Conservation (phyloP, 2,888 invertebrate species). For the Chymomyza fuscimana region DNA sequence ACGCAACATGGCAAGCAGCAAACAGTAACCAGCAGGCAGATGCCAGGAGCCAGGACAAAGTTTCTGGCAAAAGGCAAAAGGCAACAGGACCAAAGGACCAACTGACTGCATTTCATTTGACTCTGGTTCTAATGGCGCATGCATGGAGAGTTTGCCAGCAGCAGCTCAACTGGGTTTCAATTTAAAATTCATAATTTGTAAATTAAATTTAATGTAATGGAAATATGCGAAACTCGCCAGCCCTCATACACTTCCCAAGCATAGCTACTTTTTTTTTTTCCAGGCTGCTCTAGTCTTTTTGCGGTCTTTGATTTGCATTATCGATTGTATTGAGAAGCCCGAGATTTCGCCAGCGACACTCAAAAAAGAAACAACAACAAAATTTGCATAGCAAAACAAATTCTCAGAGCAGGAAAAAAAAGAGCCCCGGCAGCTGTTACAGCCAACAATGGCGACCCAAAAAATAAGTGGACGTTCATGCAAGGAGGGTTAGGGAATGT, state of each 20-base stretch:
- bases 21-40: too few relatives aligned
- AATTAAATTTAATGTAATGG: conserved; percentile 54
- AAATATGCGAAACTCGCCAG: conserved; percentile 14
- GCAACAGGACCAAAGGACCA: conserved; percentile 36
- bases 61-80: conserved; percentile 35
- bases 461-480: background rate
- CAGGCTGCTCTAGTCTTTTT: conserved; percentile 31
- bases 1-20: conserved; percentile 42
- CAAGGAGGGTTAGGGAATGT: background rate
- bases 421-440: background rate
- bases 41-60: conserved; percentile 48
- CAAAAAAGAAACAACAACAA: conserved; percentile 53
- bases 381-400: conserved; percentile 59
- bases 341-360: conserved; percentile 41
- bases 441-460: background rate
- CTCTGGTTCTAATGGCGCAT: conserved; percentile 1
- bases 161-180: conserved; percentile 17
- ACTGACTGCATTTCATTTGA: conserved; percentile 12
- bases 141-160: background rate
- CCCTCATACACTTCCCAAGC: background rate
- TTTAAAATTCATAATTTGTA: conserved; percentile 58
- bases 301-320: conserved; percentile 54
- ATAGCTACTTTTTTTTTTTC: background rate
- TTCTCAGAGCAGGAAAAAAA: background rate
- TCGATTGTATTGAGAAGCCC: conserved; percentile 43